Percentiles rank a stretch among this genome's conserved stretches.
Evolutionary conservation across 2,888 invertebrate species (phyloP).

Genomic region (Limulus polyphemus): DNA sequence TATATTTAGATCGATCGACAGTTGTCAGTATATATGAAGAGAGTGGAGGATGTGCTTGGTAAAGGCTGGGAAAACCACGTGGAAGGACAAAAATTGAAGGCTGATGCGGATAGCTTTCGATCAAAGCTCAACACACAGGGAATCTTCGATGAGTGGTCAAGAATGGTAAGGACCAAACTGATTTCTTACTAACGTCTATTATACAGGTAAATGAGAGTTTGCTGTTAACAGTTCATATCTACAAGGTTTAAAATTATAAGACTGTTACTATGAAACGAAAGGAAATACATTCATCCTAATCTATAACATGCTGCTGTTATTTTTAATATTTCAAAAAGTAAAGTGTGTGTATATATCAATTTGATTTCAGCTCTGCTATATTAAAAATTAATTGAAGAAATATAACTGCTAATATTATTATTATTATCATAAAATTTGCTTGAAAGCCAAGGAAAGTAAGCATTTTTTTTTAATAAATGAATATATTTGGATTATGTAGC

Average conservation of each 20-base stretch:
- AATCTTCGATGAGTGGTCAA: conserved; percentile 96
- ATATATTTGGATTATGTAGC: no score
- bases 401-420: no score
- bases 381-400: no score
- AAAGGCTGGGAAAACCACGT: conserved; percentile 99
- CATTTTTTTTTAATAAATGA: no score
- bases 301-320: no score
- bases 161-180: conserved; percentile 46
- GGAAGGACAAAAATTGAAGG: conserved; percentile 93
- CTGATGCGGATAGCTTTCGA: conserved; percentile 94
- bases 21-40: conserved; percentile 82
- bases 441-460: no score
- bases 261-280: background rate
- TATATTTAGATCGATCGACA: conserved; percentile 80
- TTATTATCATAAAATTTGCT: no score
- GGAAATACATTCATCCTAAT: background rate
- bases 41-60: conserved; percentile 95
- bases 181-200: background rate
- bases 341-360: no score
- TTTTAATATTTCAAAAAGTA: no score
- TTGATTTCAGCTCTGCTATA: no score
- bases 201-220: no score
- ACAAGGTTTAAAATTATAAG: background rate
- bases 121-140: conserved; percentile 90
- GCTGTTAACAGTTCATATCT: background rate